phyloP scores from a whole-genome alignment of 2,797 vertebrate genomes.

The Vireo griseus region DNA sequence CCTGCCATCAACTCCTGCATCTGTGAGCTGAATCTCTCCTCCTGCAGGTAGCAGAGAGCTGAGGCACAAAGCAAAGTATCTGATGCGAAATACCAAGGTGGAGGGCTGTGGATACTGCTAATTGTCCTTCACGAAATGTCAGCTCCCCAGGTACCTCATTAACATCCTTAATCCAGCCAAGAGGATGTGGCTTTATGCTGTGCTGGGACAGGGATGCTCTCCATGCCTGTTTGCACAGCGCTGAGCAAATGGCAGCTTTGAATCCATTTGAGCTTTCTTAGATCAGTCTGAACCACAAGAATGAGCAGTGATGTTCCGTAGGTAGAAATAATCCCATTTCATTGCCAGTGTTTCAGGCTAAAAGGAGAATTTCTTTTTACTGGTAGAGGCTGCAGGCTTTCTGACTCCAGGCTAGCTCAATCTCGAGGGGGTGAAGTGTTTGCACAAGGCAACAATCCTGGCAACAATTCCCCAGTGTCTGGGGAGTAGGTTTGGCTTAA shows the following conservation, averaged over 20 bases:
- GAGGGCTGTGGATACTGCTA: background rate
- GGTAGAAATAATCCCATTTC: background rate
- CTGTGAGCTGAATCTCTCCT: background rate
- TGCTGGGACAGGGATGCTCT: background rate
- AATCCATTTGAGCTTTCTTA: background rate
- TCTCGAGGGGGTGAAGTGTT: conserved; percentile 1
- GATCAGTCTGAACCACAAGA: background rate
- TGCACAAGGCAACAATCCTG: background rate
- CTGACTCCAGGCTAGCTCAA: background rate
- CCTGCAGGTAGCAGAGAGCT: background rate
- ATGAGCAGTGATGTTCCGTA: background rate
- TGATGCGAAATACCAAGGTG: background rate
- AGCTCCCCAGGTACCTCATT: conserved; percentile 26
- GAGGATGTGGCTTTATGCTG: background rate
- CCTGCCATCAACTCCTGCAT: background rate
- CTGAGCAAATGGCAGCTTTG: background rate
- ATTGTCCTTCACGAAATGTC: background rate
- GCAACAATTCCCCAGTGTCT: background rate
- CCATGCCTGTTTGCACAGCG: background rate
- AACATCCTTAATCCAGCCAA: background rate
- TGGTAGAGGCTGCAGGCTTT: background rate
- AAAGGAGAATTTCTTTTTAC: background rate
- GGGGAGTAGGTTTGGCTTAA: background rate
- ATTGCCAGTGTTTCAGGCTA: background rate
- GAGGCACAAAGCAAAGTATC: background rate